Percentiles rank a stretch among this genome's conserved stretches.
phyloP scores from a whole-genome alignment of 2,888 invertebrate genomes.

The Melangyna quadrimaculata region DNA sequence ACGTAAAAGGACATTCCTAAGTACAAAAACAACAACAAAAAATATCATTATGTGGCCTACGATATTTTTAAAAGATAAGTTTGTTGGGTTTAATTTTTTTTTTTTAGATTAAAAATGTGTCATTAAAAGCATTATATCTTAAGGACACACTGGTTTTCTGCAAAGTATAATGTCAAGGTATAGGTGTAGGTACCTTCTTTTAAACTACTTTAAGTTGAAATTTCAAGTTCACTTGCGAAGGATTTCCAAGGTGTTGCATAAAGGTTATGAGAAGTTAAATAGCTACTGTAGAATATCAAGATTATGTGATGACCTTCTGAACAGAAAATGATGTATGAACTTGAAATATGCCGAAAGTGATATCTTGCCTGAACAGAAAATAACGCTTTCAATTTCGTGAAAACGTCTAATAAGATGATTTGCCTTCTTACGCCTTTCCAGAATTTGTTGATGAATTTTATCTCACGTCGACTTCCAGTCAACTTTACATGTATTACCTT shows the following conservation, averaged over 20 bases:
- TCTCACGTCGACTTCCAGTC: no score
- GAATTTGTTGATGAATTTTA: no score
- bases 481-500: no score
- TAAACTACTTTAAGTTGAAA: neutral
- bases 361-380: no score
- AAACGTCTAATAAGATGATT: no score
- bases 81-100: neutral
- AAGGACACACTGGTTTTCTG: neutral
- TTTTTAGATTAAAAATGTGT: neutral
- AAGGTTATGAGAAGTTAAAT: neutral
- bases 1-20: conserved; percentile 46
- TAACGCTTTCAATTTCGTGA: no score
- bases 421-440: no score
- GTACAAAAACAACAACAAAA: conserved; percentile 9
- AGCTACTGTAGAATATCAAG: neutral
- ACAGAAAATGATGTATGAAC: neutral
- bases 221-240: neutral
- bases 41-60: conserved; percentile 22
- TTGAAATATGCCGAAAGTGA: neutral
- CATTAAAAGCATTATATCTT: conserved; percentile 1
- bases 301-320: neutral
- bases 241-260: neutral
- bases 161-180: neutral
- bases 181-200: neutral
- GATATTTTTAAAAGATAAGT: neutral